Percentiles rank a stretch among this genome's conserved stretches.
These are phyloP conservation scores for Dasysyrphus tricinctus DNA, from an alignment of 2,888 invertebrate species.

Conservation along the genomic window DNA sequence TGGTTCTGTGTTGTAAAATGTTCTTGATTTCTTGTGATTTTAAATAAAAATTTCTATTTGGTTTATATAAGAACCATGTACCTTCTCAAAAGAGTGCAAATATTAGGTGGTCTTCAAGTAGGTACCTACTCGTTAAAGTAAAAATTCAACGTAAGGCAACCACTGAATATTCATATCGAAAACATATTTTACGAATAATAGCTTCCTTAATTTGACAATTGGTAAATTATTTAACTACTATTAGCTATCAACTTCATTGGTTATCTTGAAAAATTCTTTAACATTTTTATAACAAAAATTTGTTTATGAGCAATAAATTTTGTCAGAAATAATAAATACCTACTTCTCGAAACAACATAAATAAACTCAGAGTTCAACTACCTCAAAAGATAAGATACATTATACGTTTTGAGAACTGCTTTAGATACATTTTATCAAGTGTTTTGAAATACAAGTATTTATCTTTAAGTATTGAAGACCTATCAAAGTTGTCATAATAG, in stretches of 20 bases:
- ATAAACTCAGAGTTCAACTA: slow-evolving; percentile 28
- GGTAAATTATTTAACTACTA: slow-evolving; percentile 5
- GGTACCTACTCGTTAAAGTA: too few relatives aligned
- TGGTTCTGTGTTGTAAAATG: too few relatives aligned
- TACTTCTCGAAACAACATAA: slow-evolving; percentile 26
- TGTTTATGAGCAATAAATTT: slow-evolving; percentile 42
- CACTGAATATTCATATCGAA: too few relatives aligned
- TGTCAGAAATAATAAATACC: slow-evolving; percentile 32
- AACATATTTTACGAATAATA: background rate
- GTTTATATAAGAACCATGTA: too few relatives aligned
- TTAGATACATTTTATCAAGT: slow-evolving; percentile 25
- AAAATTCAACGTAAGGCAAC: too few relatives aligned
- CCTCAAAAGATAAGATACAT: slow-evolving; percentile 27
- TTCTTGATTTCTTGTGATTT: too few relatives aligned
- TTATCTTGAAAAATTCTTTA: background rate
- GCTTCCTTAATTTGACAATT: background rate
- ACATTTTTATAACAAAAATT: background rate
- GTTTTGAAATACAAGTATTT: background rate
- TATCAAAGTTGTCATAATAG: slow-evolving; percentile 18
- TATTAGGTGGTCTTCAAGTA: too few relatives aligned
- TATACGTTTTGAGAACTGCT: background rate
- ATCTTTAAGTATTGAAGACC: slow-evolving; percentile 4
- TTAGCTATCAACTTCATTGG: background rate
- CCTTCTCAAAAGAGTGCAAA: too few relatives aligned
- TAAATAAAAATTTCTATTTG: too few relatives aligned